Conservation (phyloP, 1,140 invertebrate species). For the Atta colombica region DNA sequence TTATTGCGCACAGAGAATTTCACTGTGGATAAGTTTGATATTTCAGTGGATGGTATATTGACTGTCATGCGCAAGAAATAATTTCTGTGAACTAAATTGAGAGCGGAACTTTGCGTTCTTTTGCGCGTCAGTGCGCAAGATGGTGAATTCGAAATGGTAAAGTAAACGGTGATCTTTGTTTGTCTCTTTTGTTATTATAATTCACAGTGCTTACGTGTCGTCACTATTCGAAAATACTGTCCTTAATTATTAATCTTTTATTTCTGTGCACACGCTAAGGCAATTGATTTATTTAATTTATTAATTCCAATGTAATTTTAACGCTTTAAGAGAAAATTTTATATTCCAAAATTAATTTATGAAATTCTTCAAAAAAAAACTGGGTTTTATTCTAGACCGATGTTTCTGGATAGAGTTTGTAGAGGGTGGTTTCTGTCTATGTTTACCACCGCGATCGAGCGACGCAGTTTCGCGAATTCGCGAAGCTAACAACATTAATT, state of each 20-base stretch:
- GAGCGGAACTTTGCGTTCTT: neutral
- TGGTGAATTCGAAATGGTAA: slow-evolving; percentile 9
- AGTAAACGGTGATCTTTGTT: neutral
- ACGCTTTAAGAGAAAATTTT: neutral
- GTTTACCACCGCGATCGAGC: neutral
- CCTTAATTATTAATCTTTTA: neutral
- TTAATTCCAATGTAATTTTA: slow-evolving; percentile 16
- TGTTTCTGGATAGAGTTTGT: neutral
- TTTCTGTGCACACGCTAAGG: no score
- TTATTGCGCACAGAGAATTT: neutral
- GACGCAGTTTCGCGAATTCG: neutral
- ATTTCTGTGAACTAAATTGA: neutral
- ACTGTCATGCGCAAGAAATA: neutral
- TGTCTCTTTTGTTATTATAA: neutral
- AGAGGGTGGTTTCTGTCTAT: neutral
- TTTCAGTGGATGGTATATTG: neutral
- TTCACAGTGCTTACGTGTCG: neutral
- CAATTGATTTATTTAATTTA: neutral
- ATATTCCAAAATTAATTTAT: neutral
- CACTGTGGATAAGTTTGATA: neutral
- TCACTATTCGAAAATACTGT: neutral
- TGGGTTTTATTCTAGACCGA: neutral
- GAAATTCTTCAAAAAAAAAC: neutral
- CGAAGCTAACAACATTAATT: neutral
- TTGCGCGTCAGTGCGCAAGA: neutral